Base-by-base conservation (phyloP, 1,140 invertebrate genomes). In the Theocolax elegans region DNA sequence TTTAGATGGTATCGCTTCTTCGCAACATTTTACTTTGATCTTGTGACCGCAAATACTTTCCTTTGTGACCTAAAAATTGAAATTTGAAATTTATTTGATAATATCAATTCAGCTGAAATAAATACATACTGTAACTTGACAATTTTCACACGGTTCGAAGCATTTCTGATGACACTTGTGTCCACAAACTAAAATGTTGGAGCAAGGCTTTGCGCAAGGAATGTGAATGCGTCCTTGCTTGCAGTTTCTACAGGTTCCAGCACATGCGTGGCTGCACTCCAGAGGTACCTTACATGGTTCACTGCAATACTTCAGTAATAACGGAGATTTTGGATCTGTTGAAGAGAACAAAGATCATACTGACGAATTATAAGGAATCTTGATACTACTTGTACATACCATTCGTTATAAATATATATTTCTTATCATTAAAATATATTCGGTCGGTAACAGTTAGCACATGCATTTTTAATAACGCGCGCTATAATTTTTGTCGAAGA, bases 161-260 rank as follows among this genome's bases (percentile, higher is more conserved):
- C 56, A 59, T 21, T 59, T 59, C 19, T 40, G 10, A n/a, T n/a
- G n/a, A n/a, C n/a, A 64, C 60, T 17, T 31, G 17, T 64, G 60
- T 4, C 60, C 60, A 64, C 60, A 64, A 13, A 51, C 17, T 7
- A 64, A 29, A 35, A 21, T 27, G 12, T 29, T 8, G 10, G 9
- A 9, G 19, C 60, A 64, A 6, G 42, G 27, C 23, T 49, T 17
- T 2, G 8, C 4, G n/a, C 60, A 64, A 38, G 29, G n/a, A 1
- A 19, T 15, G 13, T 64, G 60, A 13, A 64, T 13, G 21, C 60
- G 25, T n/a, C 60, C 60, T 12, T 64, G 44, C 7, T 0, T 17
- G 46, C 60, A 64, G 4, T 12, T 27, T 13, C 60, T 19, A 38
- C 60, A 64, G 19, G 15, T 49, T 21, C 60, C 60, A 21, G 19